Evolutionary conservation across 2,797 vertebrate genomes (phyloP).

Genomic region (Champsocephalus esox): DNA sequence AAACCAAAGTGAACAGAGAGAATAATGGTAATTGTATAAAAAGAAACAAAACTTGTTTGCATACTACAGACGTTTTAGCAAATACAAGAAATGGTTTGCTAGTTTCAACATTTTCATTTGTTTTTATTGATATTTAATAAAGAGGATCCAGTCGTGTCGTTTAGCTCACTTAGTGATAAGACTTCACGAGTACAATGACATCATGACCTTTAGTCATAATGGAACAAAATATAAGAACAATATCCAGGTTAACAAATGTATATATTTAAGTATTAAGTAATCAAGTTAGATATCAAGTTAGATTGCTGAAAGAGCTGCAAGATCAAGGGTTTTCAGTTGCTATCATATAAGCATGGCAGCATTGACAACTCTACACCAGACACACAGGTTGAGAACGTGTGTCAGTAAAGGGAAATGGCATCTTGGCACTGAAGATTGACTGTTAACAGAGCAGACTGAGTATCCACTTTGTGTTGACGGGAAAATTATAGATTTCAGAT

Average conservation of each 20-base stretch:
- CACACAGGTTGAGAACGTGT: not conserved
- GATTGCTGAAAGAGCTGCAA: not conserved
- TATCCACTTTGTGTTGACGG: constrained; percentile 65
- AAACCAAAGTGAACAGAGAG: not conserved
- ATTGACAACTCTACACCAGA: constrained; percentile 25
- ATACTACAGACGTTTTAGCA: not conserved
- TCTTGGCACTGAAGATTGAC: constrained; percentile 55
- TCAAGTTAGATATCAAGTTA: not conserved
- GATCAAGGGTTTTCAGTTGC: not conserved
- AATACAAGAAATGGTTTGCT: not conserved
- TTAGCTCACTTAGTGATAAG: not conserved
- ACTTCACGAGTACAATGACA: not conserved
- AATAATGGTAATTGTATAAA: not conserved
- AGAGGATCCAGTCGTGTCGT: not conserved
- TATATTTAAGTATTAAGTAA: not conserved
- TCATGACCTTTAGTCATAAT: not conserved
- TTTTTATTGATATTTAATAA: not conserved
- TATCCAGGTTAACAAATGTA: not conserved
- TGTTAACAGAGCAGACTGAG: constrained; percentile 61
- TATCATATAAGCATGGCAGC: constrained; percentile 9
- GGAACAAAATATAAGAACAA: not conserved
- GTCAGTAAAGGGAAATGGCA: constrained; percentile 30
- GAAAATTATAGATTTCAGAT: constrained; percentile 79
- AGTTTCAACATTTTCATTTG: constrained; percentile 4
- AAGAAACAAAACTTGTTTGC: not conserved